Percentiles rank a stretch among this genome's conserved stretches.
phyloP scores from a whole-genome alignment of 2,797 vertebrate species.

The Limosa lapponica region DNA sequence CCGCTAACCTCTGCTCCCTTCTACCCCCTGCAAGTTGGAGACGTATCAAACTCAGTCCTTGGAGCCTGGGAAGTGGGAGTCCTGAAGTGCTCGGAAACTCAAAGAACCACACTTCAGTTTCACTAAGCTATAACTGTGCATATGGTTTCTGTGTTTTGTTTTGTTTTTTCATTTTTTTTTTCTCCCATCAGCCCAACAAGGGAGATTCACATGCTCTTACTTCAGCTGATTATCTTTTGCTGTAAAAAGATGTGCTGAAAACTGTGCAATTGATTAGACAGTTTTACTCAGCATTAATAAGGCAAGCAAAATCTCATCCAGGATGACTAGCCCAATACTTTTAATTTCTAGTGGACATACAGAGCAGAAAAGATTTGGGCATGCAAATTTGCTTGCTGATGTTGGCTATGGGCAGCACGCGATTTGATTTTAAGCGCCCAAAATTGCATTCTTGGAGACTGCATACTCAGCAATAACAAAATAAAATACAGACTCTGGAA shows the following conservation, averaged over 20 bases:
- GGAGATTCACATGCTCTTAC: not conserved
- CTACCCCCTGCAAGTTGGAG: slow-evolving; percentile 35
- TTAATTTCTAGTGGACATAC: not conserved
- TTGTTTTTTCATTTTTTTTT: not conserved
- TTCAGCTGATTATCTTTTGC: not conserved
- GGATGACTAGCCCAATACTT: not conserved
- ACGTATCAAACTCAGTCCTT: not conserved
- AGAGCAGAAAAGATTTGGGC: not conserved
- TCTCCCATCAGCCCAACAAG: not conserved
- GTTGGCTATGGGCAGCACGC: not conserved
- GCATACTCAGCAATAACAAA: not conserved
- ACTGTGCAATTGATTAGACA: not conserved
- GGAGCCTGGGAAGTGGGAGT: slow-evolving; percentile 23
- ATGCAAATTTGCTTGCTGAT: not conserved
- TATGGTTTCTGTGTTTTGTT: rapidly evolving
- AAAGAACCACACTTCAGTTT: not conserved
- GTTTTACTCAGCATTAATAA: not conserved
- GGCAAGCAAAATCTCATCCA: not conserved
- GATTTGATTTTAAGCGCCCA: not conserved
- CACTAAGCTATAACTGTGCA: not conserved
- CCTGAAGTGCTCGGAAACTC: not conserved
- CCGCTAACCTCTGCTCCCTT: not conserved
- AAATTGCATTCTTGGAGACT: not conserved
- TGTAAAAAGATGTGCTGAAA: not conserved
- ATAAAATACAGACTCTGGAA: not conserved